These are phyloP conservation scores for Fregetta grallaria DNA, from an alignment of 2,113 vertebrate species.

Conservation along the genomic window DNA sequence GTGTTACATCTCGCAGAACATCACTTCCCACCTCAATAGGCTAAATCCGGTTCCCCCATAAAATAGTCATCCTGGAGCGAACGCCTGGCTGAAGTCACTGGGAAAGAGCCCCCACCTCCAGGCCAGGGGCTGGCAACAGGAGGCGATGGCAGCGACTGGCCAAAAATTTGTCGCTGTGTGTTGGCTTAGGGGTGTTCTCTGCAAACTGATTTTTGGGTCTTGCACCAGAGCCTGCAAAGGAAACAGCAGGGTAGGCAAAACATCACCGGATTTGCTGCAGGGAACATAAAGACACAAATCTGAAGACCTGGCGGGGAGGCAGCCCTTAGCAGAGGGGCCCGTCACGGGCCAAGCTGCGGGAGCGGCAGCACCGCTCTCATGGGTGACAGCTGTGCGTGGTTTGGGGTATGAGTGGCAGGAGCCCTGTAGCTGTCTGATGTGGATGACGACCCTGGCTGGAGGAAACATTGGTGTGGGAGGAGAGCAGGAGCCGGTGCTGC, in stretches of 20 bases:
- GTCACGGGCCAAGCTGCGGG: accelerated
- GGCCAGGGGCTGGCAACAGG: background rate
- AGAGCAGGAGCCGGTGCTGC: background rate
- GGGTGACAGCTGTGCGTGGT: accelerated
- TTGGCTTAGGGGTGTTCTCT: background rate
- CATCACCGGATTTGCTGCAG: accelerated
- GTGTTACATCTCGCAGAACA: background rate
- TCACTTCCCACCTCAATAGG: accelerated
- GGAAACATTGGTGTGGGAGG: accelerated
- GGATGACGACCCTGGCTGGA: background rate
- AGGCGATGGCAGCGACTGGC: accelerated
- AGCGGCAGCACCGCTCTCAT: accelerated
- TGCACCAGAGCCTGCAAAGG: no score
- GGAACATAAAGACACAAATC: background rate
- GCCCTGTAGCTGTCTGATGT: accelerated
- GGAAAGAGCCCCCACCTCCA: background rate
- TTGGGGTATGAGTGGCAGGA: background rate
- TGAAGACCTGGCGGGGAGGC: background rate
- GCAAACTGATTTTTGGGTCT: background rate
- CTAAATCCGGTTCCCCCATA: accelerated
- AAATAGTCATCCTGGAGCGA: background rate
- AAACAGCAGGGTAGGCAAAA: accelerated
- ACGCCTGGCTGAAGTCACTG: accelerated
- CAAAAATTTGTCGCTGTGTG: accelerated
- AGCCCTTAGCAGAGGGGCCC: background rate